Evolutionary conservation across 1,140 invertebrate genomes (phyloP).

Genomic region (Atta colombica): DNA sequence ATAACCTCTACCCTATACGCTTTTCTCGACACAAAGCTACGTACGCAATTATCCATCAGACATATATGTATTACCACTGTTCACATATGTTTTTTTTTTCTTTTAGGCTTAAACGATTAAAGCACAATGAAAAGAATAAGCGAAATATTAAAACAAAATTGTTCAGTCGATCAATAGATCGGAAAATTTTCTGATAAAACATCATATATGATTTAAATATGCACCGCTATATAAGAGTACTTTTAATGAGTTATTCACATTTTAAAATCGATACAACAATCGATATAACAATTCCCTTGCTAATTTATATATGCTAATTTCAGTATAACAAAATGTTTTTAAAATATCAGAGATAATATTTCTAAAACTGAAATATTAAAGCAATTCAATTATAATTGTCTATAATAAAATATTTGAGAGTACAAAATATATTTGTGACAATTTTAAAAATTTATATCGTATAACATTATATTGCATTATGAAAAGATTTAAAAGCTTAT

Average conservation of each 20-base stretch:
- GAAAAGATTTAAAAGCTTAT: neutral
- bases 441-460: neutral
- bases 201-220: neutral
- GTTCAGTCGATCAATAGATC: neutral
- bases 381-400: neutral
- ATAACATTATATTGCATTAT: neutral
- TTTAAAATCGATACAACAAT: constrained; percentile 9
- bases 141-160: constrained; percentile 19
- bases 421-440: neutral
- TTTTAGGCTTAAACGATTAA: neutral
- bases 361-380: neutral
- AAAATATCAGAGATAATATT: neutral
- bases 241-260: neutral
- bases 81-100: constrained; percentile 8
- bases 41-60: constrained; percentile 63
- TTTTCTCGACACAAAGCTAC: constrained; percentile 51
- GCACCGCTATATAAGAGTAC: neutral
- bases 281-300: neutral
- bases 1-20: constrained; percentile 51
- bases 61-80: constrained; percentile 7
- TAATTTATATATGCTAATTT: constrained; percentile 2
- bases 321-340: neutral
- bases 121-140: neutral
- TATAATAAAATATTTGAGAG: neutral
- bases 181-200: neutral